Evolutionary conservation across 2,113 vertebrate species (phyloP), one percentile per base, ranked within the genome.

Genomic region (Dolichallabes microphthalmus): DNA sequence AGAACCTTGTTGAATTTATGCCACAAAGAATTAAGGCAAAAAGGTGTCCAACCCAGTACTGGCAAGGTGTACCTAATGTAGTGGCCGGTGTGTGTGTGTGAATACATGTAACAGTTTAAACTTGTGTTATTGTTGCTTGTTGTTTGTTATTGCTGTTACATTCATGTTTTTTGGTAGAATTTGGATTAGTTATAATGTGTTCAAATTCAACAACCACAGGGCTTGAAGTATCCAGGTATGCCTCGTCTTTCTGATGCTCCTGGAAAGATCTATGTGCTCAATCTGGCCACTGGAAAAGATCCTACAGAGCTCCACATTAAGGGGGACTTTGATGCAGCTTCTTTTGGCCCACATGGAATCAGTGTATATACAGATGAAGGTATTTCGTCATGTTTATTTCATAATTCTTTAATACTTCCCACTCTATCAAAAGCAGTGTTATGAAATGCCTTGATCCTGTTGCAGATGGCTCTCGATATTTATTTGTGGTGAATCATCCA

Each of bases 401-500:
- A 4, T 53, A 35, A 1, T 60, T 35, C 10, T 4, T 78, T 4
- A 22, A 78, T 58, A 22, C 0, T 11, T 1, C 32, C 1, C 20
- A 14, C 30, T 20, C 2, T 58, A 20, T 20, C 1, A 22, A 52
- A 78, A 60, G 19, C 2, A 39, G 20, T 25, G 20, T 39, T 25
- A 2, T 35, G 32, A 60, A 58, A 1, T 45, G n/a, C n/a, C n/a
- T n/a, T n/a, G 45, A 45, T 86, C 27, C 8, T 57, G 61, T 91
- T 91, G 61, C 92, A 98, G 97, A 97, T 25, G 89, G 94, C 63
- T 88, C 92, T 0, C 90, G 96, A 50, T 96, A 98, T 89, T 93
- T 99, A 63, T 98, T 96, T 82, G 95, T 97, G 81, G 96, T 97
- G 85, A 99, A 94, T 93, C 98, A 99, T 86, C 97, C 97, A 86